phyloP scores from a whole-genome alignment of 1,140 invertebrate species.

The Dreissena polymorpha region DNA sequence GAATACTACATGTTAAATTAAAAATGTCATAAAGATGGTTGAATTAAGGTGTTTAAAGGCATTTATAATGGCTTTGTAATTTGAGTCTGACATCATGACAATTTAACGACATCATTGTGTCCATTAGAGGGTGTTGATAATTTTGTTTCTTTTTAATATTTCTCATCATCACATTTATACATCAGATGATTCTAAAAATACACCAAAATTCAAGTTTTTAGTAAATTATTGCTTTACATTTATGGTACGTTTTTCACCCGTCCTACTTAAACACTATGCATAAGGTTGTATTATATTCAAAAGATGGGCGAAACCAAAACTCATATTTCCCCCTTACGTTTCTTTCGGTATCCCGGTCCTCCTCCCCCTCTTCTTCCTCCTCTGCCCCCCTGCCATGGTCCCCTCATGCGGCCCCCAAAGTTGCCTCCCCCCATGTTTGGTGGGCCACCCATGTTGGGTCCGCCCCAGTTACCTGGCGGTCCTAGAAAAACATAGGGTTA shows the following conservation, averaged over 20 bases:
- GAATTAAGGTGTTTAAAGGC: no score
- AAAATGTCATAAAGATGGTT: no score
- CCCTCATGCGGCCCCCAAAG: conserved; percentile 33
- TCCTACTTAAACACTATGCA: no score
- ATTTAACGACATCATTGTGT: no score
- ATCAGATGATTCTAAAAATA: not conserved
- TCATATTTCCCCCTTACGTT: conserved; percentile 23
- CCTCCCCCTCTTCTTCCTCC: conserved; percentile 26
- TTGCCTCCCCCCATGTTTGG: conserved; percentile 28
- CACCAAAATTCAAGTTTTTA: conserved; percentile 3
- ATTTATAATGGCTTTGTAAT: no score
- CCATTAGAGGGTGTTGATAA: no score
- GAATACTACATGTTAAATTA: no score
- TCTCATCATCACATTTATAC: no score
- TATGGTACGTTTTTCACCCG: not conserved
- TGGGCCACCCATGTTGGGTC: conserved; percentile 46
- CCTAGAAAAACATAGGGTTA: not conserved
- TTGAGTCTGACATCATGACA: no score
- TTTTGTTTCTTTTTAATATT: not conserved
- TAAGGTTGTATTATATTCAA: not conserved
- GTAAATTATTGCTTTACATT: not conserved
- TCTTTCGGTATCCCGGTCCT: conserved; percentile 12
- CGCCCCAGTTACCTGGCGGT: conserved; percentile 39
- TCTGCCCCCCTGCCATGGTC: conserved; percentile 23
- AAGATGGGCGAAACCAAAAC: not conserved